phyloP scores from a whole-genome alignment of 2,888 invertebrate species.

The Callyntrura sp. region DNA sequence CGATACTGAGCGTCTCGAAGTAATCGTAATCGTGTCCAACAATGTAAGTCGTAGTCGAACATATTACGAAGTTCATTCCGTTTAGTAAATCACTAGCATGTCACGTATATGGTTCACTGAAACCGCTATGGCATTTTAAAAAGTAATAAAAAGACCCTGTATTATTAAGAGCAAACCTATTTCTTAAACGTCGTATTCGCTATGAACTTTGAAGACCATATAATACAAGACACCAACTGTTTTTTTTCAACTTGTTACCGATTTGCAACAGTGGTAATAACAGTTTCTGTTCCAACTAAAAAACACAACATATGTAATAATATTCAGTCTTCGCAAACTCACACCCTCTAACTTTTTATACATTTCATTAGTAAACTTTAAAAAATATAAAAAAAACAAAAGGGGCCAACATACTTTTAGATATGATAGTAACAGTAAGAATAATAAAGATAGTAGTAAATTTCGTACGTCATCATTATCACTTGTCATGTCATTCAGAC shows the following conservation, averaged over 20 bases:
- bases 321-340: neutral
- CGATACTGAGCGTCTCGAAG: neutral
- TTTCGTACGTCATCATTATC: no score
- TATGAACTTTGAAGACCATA: neutral
- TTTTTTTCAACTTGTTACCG: neutral
- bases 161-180: constrained; percentile 36
- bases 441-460: no score
- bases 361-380: no score
- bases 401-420: no score
- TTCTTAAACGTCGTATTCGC: neutral
- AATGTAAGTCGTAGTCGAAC: no score
- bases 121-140: neutral
- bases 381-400: no score
- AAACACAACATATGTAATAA: constrained; percentile 20
- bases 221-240: neutral
- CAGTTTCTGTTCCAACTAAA: neutral
- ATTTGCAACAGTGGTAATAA: neutral
- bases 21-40: constrained; percentile 10
- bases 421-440: no score
- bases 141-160: neutral
- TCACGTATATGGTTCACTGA: no score
- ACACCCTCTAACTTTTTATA: constrained; percentile 12
- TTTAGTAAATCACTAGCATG: constrained; percentile 24
- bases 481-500: no score
- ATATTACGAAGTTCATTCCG: neutral